phyloP scores from a whole-genome alignment of 2,797 vertebrate species.

The Acipenser ruthenus region DNA sequence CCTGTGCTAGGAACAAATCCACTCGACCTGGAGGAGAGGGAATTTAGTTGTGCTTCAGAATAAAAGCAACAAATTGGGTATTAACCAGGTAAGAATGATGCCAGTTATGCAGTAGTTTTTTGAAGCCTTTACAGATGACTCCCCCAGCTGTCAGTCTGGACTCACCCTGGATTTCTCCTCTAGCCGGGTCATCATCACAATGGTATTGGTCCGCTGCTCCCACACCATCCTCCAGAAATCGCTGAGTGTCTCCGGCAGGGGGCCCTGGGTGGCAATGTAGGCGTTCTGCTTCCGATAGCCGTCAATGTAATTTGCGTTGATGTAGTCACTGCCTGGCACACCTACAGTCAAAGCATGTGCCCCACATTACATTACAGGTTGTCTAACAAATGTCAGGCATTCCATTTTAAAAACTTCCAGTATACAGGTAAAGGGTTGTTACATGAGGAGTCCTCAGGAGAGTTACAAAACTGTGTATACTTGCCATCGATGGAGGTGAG shows the following conservation, averaged over 20 bases:
- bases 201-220: conserved; percentile 86
- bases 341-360: conserved; percentile 44
- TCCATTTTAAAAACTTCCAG: conserved; percentile 51
- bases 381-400: too few species aligned
- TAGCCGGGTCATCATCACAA: conserved; percentile 93
- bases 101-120: conserved; percentile 74
- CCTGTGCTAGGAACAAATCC: too few species aligned
- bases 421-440: not conserved
- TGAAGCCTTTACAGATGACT: conserved; percentile 71
- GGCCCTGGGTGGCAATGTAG: conserved; percentile 92
- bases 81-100: conserved; percentile 57
- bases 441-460: not conserved
- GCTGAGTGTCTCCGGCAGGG: conserved; percentile 82
- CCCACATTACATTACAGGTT: too few species aligned
- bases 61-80: too few species aligned
- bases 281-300: conserved; percentile 95
- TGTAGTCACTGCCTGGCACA: conserved; percentile 87
- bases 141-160: conserved; percentile 52
- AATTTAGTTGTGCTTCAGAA: too few species aligned
- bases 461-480: conserved; percentile 20
- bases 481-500: conserved; percentile 83
- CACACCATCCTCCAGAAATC: conserved; percentile 98
- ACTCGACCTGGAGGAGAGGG: too few species aligned
- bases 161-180: conserved; percentile 92
- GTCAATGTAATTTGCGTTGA: conserved; percentile 91